Evolutionary conservation across 2,797 vertebrate species (phyloP).

Genomic region (Poeciliopsis gracilis): DNA sequence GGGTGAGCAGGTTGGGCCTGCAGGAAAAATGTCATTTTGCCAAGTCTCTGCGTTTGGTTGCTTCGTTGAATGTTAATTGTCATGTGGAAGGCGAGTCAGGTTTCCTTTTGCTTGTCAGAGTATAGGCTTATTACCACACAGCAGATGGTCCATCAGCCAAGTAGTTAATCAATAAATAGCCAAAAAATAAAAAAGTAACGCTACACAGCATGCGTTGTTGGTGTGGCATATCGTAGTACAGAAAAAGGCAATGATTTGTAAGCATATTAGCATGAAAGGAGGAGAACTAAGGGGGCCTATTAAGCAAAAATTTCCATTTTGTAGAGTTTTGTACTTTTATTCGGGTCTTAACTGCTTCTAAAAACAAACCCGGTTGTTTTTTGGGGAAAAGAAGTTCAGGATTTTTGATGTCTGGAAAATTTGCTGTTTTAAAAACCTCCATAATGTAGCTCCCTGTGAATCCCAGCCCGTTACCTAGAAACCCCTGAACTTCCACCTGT

Average conservation of each 20-base stretch:
- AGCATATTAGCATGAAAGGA: background rate
- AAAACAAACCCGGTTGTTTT: too few relatives aligned
- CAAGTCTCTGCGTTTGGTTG: constrained; percentile 23
- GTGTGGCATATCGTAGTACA: constrained; percentile 3
- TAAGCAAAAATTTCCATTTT: too few relatives aligned
- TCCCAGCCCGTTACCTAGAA: too few relatives aligned
- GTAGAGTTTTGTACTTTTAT: too few relatives aligned
- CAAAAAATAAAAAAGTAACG: background rate
- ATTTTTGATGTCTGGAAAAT: too few relatives aligned
- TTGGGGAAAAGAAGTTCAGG: too few relatives aligned
- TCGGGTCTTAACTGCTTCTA: too few relatives aligned
- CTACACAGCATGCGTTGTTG: background rate
- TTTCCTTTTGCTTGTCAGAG: constrained; percentile 1
- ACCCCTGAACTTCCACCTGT: too few relatives aligned
- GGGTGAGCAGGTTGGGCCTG: constrained; percentile 13
- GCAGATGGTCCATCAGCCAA: constrained; percentile 38
- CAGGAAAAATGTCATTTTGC: constrained; percentile 16
- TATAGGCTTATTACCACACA: constrained; percentile 14
- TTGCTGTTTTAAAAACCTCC: too few relatives aligned
- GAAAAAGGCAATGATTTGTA: background rate
- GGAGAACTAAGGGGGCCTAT: background rate
- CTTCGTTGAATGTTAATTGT: constrained; percentile 26
- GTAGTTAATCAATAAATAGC: constrained; percentile 19
- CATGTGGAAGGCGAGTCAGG: constrained; percentile 30
- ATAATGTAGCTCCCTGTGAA: too few relatives aligned